Conservation (phyloP, 2,888 invertebrate species). For the Lycocerus yunnanus region DNA sequence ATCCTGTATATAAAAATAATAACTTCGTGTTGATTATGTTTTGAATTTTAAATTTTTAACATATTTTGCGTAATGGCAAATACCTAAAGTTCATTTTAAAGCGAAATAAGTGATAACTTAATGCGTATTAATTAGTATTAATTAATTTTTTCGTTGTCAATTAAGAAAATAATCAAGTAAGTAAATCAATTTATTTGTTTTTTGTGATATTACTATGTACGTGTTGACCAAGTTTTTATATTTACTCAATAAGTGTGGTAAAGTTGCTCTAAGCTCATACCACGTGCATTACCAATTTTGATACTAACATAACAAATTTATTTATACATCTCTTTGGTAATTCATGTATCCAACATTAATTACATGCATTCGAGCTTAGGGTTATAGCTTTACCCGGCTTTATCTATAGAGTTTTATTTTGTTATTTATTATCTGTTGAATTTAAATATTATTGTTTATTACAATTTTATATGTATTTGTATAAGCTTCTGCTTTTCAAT, state of each 20-base stretch:
- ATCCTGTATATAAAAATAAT: not conserved
- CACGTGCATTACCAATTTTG: not conserved
- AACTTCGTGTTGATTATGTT: not conserved
- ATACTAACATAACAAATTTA: not conserved
- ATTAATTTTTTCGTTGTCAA: not conserved
- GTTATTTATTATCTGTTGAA: not conserved
- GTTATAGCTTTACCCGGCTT: not conserved
- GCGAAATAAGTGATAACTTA: not conserved
- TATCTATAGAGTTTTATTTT: not conserved
- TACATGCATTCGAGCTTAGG: not conserved
- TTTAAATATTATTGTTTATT: not conserved
- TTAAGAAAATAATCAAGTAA: not conserved
- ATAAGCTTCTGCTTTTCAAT: conserved; percentile 1
- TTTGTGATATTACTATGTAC: not conserved
- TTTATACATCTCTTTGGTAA: not conserved
- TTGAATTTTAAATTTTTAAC: not conserved
- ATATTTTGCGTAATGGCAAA: not conserved
- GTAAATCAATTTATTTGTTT: not conserved
- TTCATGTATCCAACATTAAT: not conserved
- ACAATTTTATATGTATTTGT: conserved; percentile 4
- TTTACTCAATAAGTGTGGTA: not conserved
- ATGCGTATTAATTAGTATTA: not conserved
- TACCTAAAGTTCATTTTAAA: not conserved
- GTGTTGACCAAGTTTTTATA: not conserved
- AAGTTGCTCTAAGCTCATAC: not conserved